These are phyloP conservation scores for Gymnodraco acuticeps DNA, from an alignment of 2,797 vertebrate genomes.

Conservation along the genomic window DNA sequence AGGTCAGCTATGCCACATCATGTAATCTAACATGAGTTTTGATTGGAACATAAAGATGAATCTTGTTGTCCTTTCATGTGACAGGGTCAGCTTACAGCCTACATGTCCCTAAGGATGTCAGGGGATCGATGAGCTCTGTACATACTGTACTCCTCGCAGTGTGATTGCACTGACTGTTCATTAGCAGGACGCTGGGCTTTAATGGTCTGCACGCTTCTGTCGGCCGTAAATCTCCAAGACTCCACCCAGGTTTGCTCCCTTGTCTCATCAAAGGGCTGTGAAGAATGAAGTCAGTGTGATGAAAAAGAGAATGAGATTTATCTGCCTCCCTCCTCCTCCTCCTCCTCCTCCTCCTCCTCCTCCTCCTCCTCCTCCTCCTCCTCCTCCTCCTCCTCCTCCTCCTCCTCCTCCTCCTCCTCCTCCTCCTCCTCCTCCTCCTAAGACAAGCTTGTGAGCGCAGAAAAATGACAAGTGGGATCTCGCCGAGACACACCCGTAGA, in stretches of 20 bases:
- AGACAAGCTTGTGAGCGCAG: slow-evolving; percentile 35
- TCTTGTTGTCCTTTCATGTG: slow-evolving; percentile 48
- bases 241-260: slow-evolving; percentile 71
- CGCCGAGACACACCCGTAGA: slow-evolving; percentile 40
- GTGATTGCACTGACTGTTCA: slow-evolving; percentile 71
- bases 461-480: slow-evolving; percentile 55
- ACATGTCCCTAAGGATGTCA: slow-evolving; percentile 35
- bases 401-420: background rate
- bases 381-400: slow-evolving; percentile 1
- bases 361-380: slow-evolving; percentile 8
- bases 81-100: slow-evolving; percentile 48
- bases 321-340: slow-evolving; percentile 28
- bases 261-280: slow-evolving; percentile 73
- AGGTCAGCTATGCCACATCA: slow-evolving; percentile 1
- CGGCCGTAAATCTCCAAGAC: slow-evolving; percentile 71
- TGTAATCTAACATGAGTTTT: background rate
- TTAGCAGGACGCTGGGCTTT: slow-evolving; percentile 67
- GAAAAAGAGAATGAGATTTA: slow-evolving; percentile 77
- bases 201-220: slow-evolving; percentile 65
- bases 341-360: slow-evolving; percentile 1
- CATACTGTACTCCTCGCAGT: slow-evolving; percentile 49
- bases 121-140: slow-evolving; percentile 62
- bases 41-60: slow-evolving; percentile 45
- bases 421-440: slow-evolving; percentile 5
- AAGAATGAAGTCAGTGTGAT: slow-evolving; percentile 77